Conservation (phyloP, 2,888 invertebrate species). For the Eupithecia dodoneata region DNA sequence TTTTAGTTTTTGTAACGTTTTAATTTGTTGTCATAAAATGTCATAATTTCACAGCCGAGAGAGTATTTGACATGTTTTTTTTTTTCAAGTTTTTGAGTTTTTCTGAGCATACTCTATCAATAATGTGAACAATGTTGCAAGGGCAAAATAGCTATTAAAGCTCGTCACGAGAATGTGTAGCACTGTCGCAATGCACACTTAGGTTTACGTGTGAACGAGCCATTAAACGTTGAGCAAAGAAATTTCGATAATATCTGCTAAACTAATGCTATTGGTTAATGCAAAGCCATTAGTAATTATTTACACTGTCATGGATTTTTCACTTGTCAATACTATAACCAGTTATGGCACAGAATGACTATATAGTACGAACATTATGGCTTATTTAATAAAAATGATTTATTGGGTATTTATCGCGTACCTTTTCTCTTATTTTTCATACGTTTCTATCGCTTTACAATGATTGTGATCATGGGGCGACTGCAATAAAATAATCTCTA, state of each 20-base stretch:
- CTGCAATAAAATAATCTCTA: too few species aligned
- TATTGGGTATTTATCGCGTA: too few species aligned
- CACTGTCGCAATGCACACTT: constrained; percentile 47
- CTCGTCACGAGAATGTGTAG: constrained; percentile 54
- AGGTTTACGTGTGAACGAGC: constrained; percentile 44
- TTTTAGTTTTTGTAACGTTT: not conserved
- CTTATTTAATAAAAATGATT: too few species aligned
- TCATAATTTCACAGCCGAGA: too few species aligned
- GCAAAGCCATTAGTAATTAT: not conserved
- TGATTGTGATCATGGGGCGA: too few species aligned
- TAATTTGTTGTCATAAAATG: too few species aligned
- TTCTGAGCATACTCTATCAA: not conserved
- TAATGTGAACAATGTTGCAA: constrained; percentile 60
- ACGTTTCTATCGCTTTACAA: too few species aligned
- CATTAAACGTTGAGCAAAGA: constrained; percentile 41
- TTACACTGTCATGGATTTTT: not conserved
- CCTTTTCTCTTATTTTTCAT: too few species aligned
- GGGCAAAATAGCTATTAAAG: constrained; percentile 55
- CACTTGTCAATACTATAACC: not conserved
- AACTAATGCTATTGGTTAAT: constrained; percentile 24
- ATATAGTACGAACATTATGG: too few species aligned
- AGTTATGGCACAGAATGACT: not conserved
- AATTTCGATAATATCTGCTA: constrained; percentile 35
- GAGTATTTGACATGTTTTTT: not conserved
- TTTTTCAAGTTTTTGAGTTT: not conserved